Evolutionary conservation across 1,140 invertebrate genomes (phyloP).

Genomic region (Lithobius niger): DNA sequence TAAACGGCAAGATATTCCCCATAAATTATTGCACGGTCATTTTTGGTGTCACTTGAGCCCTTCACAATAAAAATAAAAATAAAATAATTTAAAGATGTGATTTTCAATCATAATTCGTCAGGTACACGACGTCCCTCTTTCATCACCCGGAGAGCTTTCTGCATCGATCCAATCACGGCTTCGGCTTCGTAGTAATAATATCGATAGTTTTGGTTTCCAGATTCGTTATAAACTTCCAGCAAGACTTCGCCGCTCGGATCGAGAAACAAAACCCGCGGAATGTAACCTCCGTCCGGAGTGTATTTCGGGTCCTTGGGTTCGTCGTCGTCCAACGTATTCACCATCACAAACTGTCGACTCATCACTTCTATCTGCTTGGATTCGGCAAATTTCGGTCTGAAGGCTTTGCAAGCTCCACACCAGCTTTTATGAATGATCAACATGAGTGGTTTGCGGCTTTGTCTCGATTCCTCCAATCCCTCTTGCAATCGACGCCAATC

Average conservation of each 20-base stretch:
- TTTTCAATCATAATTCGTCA: conserved; percentile 1
- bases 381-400: conserved; percentile 41
- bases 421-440: conserved; percentile 47
- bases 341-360: conserved; percentile 44
- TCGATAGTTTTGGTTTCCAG: conserved; percentile 42
- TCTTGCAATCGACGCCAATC: too few species aligned
- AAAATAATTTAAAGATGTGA: too few species aligned
- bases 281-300: conserved; percentile 43
- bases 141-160: background rate
- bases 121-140: background rate
- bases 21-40: too few species aligned
- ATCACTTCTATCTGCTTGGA: conserved; percentile 39
- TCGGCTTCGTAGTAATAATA: conserved; percentile 42
- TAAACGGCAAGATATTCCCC: too few species aligned
- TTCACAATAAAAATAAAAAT: too few species aligned
- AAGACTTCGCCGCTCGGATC: conserved; percentile 37
- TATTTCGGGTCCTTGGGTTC: conserved; percentile 35
- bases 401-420: conserved; percentile 44
- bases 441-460: conserved; percentile 42
- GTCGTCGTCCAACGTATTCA: conserved; percentile 42
- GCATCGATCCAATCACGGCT: conserved; percentile 16
- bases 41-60: too few species aligned
- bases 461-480: too few species aligned
- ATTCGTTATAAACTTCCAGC: conserved; percentile 38
- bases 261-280: conserved; percentile 41